Conservation (phyloP, 2,113 vertebrate genomes). For the Tichodroma muraria region DNA sequence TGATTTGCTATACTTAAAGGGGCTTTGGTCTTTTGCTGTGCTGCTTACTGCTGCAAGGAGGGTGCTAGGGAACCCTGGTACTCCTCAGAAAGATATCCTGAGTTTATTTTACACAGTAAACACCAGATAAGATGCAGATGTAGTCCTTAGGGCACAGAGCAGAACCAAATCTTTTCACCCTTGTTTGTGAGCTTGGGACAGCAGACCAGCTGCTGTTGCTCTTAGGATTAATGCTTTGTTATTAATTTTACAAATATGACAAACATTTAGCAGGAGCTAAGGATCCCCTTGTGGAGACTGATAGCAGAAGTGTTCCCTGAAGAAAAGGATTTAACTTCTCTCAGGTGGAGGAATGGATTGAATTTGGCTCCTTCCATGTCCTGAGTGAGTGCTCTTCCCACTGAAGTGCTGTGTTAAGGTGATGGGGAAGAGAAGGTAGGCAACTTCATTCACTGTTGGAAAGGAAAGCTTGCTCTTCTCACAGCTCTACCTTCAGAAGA, state of each 20-base stretch:
- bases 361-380: neutral
- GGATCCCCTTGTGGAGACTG: neutral
- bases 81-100: neutral
- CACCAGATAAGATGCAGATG: neutral
- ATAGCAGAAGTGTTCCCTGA: neutral
- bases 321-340: neutral
- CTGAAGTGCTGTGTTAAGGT: neutral
- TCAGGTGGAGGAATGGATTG: neutral
- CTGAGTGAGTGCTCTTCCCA: neutral
- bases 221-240: neutral
- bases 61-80: neutral
- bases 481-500: neutral
- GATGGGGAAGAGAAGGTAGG: neutral
- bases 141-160: neutral
- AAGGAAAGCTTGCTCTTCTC: neutral
- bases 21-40: neutral
- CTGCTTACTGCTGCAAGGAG: neutral
- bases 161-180: neutral
- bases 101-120: neutral
- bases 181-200: neutral
- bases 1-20: neutral
- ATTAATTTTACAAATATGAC: neutral
- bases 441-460: neutral
- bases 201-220: neutral
- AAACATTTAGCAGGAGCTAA: neutral